These are phyloP conservation scores for Tinea trinotella DNA, from an alignment of 2,888 invertebrate species.

Conservation along the genomic window DNA sequence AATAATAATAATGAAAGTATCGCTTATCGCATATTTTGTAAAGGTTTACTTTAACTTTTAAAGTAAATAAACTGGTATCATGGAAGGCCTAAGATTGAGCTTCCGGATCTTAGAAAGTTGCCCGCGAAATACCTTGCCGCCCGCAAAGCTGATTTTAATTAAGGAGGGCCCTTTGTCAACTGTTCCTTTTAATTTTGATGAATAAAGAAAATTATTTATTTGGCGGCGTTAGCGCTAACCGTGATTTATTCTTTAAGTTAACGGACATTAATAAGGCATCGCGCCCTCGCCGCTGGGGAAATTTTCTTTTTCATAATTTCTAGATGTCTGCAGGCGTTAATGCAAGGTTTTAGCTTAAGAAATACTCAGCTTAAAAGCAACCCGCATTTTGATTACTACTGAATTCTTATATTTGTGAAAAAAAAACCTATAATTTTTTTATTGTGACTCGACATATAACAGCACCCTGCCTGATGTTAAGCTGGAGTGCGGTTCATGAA, in stretches of 20 bases:
- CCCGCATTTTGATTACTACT: background rate
- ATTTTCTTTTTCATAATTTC: constrained; percentile 50
- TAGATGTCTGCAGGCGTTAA: constrained; percentile 39
- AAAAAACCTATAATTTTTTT: too few relatives aligned
- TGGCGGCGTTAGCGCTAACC: constrained; percentile 56
- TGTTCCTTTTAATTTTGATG: constrained; percentile 68
- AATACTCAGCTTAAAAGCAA: background rate
- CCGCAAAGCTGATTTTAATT: constrained; percentile 47
- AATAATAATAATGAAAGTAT: background rate
- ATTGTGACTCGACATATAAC: too few relatives aligned
- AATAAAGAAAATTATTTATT: constrained; percentile 70
- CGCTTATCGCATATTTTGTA: background rate
- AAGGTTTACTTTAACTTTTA: background rate
- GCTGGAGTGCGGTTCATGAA: too few relatives aligned
- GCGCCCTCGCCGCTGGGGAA: constrained; percentile 37
- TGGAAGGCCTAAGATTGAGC: background rate
- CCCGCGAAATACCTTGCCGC: constrained; percentile 16
- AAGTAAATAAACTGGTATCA: constrained; percentile 10
- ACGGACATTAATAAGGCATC: constrained; percentile 50
- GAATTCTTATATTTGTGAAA: too few relatives aligned
- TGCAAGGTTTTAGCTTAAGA: constrained; percentile 21
- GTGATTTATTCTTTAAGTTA: constrained; percentile 60
- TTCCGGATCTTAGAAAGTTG: constrained; percentile 5
- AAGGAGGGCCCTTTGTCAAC: constrained; percentile 63
- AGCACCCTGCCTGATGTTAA: too few relatives aligned